A percentile compares a stretch with the other conserved stretches of the same genome.
These are phyloP conservation scores for Ricordea florida DNA, from an alignment of 92 coral and sea anemone species.

Conservation along the genomic window DNA sequence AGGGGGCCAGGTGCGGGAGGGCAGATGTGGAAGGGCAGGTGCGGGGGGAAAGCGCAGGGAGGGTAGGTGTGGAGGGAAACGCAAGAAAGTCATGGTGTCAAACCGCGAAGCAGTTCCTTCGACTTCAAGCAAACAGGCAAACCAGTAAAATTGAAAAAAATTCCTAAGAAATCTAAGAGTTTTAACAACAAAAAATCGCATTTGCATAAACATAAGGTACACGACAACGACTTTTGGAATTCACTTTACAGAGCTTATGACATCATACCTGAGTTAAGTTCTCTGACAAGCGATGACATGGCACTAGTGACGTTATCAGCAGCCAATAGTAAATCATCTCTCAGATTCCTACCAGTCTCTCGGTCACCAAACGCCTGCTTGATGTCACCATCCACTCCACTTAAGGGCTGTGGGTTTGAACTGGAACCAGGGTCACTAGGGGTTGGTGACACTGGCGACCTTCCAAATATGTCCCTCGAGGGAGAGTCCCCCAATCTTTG, in stretches of 20 bases:
- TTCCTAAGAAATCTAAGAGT: too few species aligned
- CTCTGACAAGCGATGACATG: slow-evolving; percentile 96
- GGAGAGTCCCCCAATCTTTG: slow-evolving; percentile 47
- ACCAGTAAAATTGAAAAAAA: too few species aligned
- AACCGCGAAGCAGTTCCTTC: too few species aligned
- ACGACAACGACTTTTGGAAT: too few species aligned
- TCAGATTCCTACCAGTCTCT: slow-evolving; percentile 70
- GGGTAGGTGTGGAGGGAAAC: neutral
- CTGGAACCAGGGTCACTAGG: slow-evolving; percentile 64
- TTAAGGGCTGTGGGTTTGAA: slow-evolving; percentile 66
- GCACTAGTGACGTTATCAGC: slow-evolving; percentile 98
- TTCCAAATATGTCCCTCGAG: slow-evolving; percentile 47
- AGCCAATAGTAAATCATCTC: slow-evolving; percentile 88
- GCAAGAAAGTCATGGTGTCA: too few species aligned
- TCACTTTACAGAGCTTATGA: neutral
- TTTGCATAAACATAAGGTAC: too few species aligned
- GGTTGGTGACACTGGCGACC: slow-evolving; percentile 47
- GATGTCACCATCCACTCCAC: slow-evolving; percentile 91
- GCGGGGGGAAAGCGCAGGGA: neutral
- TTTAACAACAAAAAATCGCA: too few species aligned
- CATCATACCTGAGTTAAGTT: slow-evolving; percentile 92
- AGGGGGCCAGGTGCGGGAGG: too few species aligned
- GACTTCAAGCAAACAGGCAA: too few species aligned
- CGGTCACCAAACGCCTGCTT: slow-evolving; percentile 87
- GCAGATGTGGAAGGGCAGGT: neutral